phyloP scores from a whole-genome alignment of 1,140 invertebrate genomes.

The Dermatophagoides farinae region DNA sequence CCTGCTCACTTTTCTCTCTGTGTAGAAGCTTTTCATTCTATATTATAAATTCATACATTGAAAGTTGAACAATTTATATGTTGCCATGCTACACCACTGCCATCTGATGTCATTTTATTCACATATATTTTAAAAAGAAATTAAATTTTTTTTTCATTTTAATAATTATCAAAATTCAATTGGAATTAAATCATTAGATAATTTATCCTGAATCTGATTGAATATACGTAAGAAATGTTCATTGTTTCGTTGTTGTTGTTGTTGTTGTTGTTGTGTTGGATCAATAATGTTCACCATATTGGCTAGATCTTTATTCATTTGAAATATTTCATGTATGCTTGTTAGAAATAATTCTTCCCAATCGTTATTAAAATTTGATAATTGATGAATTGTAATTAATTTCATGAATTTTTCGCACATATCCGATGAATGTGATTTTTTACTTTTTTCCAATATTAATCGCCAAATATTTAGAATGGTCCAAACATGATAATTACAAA shows the following conservation, averaged over 20 bases:
- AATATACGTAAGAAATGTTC: neutral
- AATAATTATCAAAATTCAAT: neutral
- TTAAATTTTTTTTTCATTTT: neutral
- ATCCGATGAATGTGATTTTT: neutral
- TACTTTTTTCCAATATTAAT: neutral
- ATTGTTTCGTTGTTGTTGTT: too few species aligned
- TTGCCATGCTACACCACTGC: too few species aligned
- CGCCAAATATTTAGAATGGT: neutral
- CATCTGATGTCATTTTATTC: too few species aligned
- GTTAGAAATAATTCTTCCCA: neutral
- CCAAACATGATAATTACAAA: neutral
- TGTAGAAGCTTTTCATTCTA: too few species aligned
- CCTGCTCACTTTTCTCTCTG: too few species aligned
- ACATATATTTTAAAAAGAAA: neutral
- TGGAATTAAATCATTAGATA: neutral
- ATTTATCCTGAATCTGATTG: neutral
- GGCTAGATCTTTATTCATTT: neutral
- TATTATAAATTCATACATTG: too few species aligned
- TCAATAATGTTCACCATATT: neutral
- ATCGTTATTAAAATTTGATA: neutral
- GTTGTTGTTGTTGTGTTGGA: neutral
- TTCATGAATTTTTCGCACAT: neutral
- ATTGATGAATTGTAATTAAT: neutral
- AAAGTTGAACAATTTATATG: too few species aligned
- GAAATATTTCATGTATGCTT: neutral